A percentile compares a stretch with the other conserved stretches of the same genome.
Conservation (phyloP, 2,888 invertebrate species). For the Blera fallax region DNA sequence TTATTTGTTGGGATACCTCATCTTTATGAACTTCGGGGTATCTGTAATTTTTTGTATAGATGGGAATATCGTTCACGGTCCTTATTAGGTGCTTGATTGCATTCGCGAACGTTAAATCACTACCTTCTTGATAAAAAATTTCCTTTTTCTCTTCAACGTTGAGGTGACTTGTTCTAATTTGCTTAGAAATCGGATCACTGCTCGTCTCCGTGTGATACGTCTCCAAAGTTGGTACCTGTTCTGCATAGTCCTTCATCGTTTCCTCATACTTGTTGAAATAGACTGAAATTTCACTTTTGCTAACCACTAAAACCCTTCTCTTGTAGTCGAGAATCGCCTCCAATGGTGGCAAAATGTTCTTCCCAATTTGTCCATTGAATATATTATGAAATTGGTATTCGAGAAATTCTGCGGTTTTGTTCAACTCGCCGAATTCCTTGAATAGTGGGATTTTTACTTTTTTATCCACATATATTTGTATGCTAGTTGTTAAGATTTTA, state of each 20-base stretch:
- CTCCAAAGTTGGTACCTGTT: background rate
- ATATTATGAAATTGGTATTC: background rate
- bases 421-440: constrained; percentile 30
- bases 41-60: background rate
- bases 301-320: background rate
- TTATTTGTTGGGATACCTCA: background rate
- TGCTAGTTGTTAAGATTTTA: constrained; percentile 11
- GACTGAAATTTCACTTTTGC: background rate
- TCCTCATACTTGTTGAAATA: background rate
- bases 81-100: background rate
- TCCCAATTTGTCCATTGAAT: constrained; percentile 44
- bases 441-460: constrained; percentile 40
- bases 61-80: background rate
- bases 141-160: background rate
- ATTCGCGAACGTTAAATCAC: background rate
- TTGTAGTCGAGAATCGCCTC: constrained; percentile 15
- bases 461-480: background rate
- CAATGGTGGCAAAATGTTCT: constrained; percentile 25
- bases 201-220: background rate
- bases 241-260: background rate
- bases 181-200: background rate
- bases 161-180: constrained; percentile 4
- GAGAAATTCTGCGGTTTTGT: background rate
- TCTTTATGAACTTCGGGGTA: background rate
- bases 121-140: background rate